Base-by-base conservation (phyloP, 2,888 invertebrate genomes). In the Graphium colonna region DNA sequence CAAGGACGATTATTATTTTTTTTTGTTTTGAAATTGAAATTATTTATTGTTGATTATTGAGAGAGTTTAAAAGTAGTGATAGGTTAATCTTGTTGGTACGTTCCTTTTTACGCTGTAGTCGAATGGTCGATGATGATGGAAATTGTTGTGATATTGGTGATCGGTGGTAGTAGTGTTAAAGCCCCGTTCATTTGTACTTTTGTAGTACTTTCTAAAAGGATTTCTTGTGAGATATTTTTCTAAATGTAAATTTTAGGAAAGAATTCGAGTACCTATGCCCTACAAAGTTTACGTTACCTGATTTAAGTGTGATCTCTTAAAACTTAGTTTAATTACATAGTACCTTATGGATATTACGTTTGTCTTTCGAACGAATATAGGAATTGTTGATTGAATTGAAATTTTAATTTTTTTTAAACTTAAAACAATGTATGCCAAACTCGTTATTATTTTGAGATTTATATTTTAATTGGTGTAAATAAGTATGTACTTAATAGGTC, bases 281-380 rank as follows among this genome's bases (percentile, higher is more conserved):
- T 56, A 61, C 60, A 64, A 66, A 60, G 61, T 73, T 73, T 63
- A 75, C 63, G 85, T 85, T 88, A 87, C 87, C 87, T 88, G 85
- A 87, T 79, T 77, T 76, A 83, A 76, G 79, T 82, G 79, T 88
- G 88, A 88, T 88, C 88, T 88, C 88, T 77, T 36, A 36, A n/a
- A 36, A 78, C 75, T 79, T 83, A 84, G 79, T 77, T 77, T 74
- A 78, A 79, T 73, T 73, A 67, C 73, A 72, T 63, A 63, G 57
- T 60, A 60, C 58, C 61, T 67, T 65, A 71, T 65, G 73, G 77
- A 77, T 75, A 77, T 75, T 78, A 73, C 63, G 69, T 73, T 67
- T 69, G 67, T 61, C n/a, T n/a, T n/a, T n/a, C 71, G 74, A 71
- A 46, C 52, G 54, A 38, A 45, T 38, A 18, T 67, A 58, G 38